Base-by-base conservation (phyloP, 2,113 vertebrate genomes). In the Noctilio leporinus region DNA sequence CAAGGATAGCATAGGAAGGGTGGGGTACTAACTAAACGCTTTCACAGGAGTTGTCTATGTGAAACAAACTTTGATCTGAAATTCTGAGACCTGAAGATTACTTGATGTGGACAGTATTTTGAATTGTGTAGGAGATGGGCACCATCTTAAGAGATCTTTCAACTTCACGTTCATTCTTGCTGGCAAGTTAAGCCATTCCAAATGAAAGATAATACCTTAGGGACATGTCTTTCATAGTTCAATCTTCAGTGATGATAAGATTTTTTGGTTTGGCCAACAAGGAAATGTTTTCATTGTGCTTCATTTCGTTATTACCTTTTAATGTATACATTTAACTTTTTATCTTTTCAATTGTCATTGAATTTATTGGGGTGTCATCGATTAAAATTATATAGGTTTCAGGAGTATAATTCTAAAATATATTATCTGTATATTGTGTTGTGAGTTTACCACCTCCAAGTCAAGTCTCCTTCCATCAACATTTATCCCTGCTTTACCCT, bases 281-380 rank as follows among this genome's bases (percentile, higher is more conserved):
- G 28, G 38, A 93, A 84, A 53, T 47, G 45, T 53, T 89, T 43
- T 96, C 30, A 91, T 33, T 73, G 22, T 77, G 35, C 70, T 92
- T 85, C 17, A 81, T 40, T 87, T 95, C 62, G 87, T n/a, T 45
- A 35, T 38, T 89, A 43, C 7, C 12, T 93, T 94, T 94, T 87
- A 69, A 78, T 45, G 93, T 49, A 84, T 33, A 62, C 2, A 75
- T 40, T 53, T 84, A 76, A 75, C 5, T 89, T 85, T 95, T 82
- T 62, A 62, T 11, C 17, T 67, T 38, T 67, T 67, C 12, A n/a
- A 17, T 19, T 67, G 47, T 49, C n/a, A 76, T n/a, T 76, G 45
- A 49, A 76, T n/a, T n/a, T 76, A 49, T 76, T 49, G 30, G 30
- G 47, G 17, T 49, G 45, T n/a, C 45, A 76, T 33, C 51, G 45